A percentile compares a stretch with the other conserved stretches of the same genome.
These are phyloP conservation scores for Salvator merianae DNA, from an alignment of 2,113 vertebrate species.

Conservation along the genomic window DNA sequence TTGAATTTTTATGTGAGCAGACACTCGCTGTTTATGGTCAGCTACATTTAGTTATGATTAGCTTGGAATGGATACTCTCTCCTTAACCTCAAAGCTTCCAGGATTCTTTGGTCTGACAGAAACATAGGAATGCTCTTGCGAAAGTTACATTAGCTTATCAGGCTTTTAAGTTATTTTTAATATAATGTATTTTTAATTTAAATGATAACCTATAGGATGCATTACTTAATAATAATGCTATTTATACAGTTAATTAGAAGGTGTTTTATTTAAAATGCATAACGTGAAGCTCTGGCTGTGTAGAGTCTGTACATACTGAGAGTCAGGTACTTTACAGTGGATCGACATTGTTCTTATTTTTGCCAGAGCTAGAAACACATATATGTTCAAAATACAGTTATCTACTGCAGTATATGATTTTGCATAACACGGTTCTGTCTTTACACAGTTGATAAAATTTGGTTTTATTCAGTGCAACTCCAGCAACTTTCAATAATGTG, in stretches of 20 bases:
- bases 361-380: no score
- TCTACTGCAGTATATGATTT: no score
- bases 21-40: slow-evolving; percentile 43
- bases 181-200: no score
- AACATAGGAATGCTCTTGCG: slow-evolving; percentile 44
- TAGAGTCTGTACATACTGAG: neutral
- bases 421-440: no score
- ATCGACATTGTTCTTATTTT: no score
- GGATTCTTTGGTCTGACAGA: slow-evolving; percentile 45
- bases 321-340: no score
- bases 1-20: slow-evolving; percentile 40
- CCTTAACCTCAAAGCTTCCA: neutral
- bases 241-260: no score
- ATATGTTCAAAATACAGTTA: no score
- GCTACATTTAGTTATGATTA: slow-evolving; percentile 48
- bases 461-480: no score
- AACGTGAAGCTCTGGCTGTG: neutral
- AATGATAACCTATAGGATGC: neutral
- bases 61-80: slow-evolving; percentile 3
- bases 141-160: slow-evolving; percentile 25
- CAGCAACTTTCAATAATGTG: no score
- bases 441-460: no score
- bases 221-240: neutral
- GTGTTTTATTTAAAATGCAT: neutral
- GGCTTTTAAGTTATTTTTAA: neutral